phyloP scores from a whole-genome alignment of 2,113 vertebrate genomes.

The Semnornis frantzii region DNA sequence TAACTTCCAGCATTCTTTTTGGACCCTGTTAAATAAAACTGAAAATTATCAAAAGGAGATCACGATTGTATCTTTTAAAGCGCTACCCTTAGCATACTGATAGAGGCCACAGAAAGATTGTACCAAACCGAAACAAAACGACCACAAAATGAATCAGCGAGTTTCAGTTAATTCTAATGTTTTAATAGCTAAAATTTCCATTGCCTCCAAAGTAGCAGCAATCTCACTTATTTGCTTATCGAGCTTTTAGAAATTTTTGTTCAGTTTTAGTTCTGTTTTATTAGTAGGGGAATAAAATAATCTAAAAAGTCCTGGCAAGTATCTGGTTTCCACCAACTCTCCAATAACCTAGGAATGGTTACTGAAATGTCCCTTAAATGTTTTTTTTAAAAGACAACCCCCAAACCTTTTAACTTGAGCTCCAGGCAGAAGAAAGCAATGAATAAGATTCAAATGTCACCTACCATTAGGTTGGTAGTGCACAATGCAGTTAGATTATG shows the following conservation, averaged over 20 bases:
- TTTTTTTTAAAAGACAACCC: background rate
- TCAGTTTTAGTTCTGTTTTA: background rate
- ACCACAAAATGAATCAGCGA: background rate
- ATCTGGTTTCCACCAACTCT: background rate
- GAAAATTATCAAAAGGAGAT: background rate
- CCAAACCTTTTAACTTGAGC: background rate
- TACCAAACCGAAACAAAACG: background rate
- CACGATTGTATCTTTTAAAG: background rate
- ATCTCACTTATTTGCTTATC: background rate
- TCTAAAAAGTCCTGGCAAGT: background rate
- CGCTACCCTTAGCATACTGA: background rate
- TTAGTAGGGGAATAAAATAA: background rate
- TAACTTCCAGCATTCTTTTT: background rate
- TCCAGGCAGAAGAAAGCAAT: background rate
- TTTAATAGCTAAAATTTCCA: background rate
- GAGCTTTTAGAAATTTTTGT: background rate
- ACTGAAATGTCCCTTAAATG: background rate
- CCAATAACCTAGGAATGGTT: background rate
- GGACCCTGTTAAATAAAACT: background rate
- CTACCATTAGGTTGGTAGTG: background rate
- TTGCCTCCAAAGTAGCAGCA: background rate
- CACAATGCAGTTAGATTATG: background rate
- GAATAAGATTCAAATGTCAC: background rate
- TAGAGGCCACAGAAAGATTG: background rate
- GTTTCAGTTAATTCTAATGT: background rate